Conservation (phyloP, 2,113 vertebrate species). For the Psophia crepitans region DNA sequence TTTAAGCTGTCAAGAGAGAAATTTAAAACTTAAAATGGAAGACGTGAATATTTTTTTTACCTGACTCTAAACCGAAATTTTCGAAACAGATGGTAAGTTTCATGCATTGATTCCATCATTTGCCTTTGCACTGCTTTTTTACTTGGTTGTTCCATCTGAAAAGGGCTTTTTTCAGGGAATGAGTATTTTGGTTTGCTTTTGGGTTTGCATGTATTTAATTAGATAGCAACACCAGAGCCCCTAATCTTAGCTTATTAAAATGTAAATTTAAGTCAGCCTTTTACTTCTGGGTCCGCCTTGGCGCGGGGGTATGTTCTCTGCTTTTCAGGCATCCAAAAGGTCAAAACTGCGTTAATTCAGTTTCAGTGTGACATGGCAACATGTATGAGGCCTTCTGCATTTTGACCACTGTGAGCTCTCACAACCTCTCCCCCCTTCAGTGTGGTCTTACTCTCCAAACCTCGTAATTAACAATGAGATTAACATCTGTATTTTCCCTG, state of each 20-base stretch:
- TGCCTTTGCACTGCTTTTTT: neutral
- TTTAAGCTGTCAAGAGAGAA: neutral
- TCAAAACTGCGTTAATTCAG: neutral
- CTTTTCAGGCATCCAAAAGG: neutral
- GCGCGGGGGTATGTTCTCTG: neutral
- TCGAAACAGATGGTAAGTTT: neutral
- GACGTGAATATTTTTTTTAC: neutral
- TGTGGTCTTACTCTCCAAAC: neutral
- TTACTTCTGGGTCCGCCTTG: neutral
- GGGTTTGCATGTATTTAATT: neutral
- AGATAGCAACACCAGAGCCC: neutral
- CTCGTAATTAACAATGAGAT: neutral
- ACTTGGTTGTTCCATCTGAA: neutral
- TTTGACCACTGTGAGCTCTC: neutral
- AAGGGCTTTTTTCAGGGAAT: accelerated
- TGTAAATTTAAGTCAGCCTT: neutral
- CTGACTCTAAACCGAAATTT: neutral
- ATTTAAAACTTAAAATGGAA: neutral
- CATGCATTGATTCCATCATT: neutral
- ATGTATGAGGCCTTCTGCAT: neutral
- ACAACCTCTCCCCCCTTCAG: neutral
- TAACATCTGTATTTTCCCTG: neutral
- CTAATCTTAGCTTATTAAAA: neutral
- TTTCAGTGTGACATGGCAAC: neutral
- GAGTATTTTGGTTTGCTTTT: neutral